A percentile compares a stretch with the other conserved stretches of the same genome.
These are phyloP conservation scores for Pedetes capensis DNA, from an alignment of 2,113 vertebrate species.

Conservation along the genomic window DNA sequence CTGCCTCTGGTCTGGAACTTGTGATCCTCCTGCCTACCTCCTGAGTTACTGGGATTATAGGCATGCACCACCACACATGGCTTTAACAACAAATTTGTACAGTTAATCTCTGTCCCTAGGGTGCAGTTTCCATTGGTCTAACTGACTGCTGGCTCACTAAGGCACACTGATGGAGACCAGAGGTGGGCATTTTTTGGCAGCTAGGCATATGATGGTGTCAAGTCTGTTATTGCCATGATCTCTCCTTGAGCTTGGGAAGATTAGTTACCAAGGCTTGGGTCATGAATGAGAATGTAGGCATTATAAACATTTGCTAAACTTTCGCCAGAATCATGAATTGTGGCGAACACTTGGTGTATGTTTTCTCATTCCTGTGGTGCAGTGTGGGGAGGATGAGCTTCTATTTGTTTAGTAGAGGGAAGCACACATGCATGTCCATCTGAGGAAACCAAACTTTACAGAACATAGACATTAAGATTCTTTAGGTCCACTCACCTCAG, in stretches of 20 bases:
- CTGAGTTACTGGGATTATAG: too few species aligned
- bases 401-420: not conserved
- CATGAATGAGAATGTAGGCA: not conserved
- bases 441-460: not conserved
- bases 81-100: not conserved
- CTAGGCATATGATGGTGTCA: not conserved
- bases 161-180: not conserved
- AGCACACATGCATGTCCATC: too few species aligned
- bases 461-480: not conserved
- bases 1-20: too few species aligned
- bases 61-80: too few species aligned
- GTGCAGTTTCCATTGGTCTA: not conserved
- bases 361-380: not conserved
- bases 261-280: not conserved
- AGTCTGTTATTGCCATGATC: not conserved
- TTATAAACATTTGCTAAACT: not conserved
- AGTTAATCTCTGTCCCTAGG: not conserved
- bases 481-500: not conserved
- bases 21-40: not conserved
- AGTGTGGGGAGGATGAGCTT: not conserved
- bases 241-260: not conserved
- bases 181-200: not conserved
- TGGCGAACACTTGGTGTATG: not conserved
- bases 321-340: accelerated
- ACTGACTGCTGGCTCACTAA: not conserved